Evolutionary conservation across 2,113 vertebrate genomes (phyloP), one percentile per base, ranked within the genome.

Genomic region (Sporophila hypoxantha): DNA sequence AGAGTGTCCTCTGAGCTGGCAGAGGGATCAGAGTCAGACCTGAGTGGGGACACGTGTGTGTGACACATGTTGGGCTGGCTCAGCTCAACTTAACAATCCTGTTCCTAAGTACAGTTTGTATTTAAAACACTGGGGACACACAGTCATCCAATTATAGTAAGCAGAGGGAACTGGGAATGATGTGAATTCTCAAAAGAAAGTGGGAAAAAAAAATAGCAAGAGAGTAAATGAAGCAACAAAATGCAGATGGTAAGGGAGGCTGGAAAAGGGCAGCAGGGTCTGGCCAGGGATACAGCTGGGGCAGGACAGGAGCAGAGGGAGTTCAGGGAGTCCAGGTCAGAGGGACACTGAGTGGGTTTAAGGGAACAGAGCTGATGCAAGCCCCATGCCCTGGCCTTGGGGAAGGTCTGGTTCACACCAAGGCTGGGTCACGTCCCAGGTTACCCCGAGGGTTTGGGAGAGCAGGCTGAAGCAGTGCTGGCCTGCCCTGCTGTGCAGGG

Each of bases 351-450:
- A 41, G 61, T 68, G 76, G 75, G 66, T 84, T 88, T 82, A 59
- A 87, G 93, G 90, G 92, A 95, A 88, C 5, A 29, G 75, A 23
- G 55, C 6, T 93, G 92, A 91, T 82, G 77, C 77, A 94, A 90
- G 42, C 25, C 55, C 55, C 11, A 3, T 3, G 34, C 27, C 55
- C 27, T 6, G 49, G 56, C 61, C 18, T 67, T 2, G 4, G 67
- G 68, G 65, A 44, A 56, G 73, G 37, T 37, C 86, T 91, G 94
- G 93, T 87, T 94, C 92, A 91, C 10, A 19, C 22, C n/a, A 11
- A 37, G 37, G 37, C 37, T 11, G 3, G 8, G 0, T 2, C 5
- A 0, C 11, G 41, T 16, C 19, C 34, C 76, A 73, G 79, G 64
- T 87, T 41, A 79, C 19, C 46, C 42, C 2, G 49, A 29, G 50